Conservation (phyloP, 2,113 vertebrate genomes). For the Pithys albifrons region DNA sequence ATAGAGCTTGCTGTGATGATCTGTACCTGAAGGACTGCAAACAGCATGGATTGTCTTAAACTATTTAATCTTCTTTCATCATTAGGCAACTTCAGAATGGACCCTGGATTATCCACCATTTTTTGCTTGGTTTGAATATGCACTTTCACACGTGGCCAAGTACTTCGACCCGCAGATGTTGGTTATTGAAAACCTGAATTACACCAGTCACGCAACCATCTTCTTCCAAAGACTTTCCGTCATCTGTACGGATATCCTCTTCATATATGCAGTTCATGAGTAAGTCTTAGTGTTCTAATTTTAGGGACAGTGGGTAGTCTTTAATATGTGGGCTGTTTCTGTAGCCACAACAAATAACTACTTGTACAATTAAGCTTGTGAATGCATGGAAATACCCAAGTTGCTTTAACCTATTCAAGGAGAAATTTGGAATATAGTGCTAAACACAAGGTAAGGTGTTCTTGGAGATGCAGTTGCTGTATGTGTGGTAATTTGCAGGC, state of each 20-base stretch:
- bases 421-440: neutral
- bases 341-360: neutral
- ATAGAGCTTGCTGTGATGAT: neutral
- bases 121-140: constrained; percentile 93
- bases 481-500: accelerated
- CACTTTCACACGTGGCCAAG: constrained; percentile 83
- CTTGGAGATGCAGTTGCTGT: neutral
- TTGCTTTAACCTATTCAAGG: neutral
- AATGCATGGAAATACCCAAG: neutral
- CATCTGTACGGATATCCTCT: constrained; percentile 83
- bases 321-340: neutral
- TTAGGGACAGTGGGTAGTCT: neutral
- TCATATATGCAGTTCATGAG: constrained; percentile 87
- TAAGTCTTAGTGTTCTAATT: constrained; percentile 74
- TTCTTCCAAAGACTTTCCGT: constrained; percentile 93
- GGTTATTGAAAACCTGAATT: constrained; percentile 84
- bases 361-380: neutral
- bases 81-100: constrained; percentile 90
- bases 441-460: neutral
- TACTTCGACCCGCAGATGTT: constrained; percentile 89
- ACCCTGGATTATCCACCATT: constrained; percentile 96
- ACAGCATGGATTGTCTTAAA: neutral
- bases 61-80: neutral
- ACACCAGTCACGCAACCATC: constrained; percentile 78
- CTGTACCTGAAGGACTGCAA: neutral